Percentiles rank a stretch among this genome's conserved stretches.
Evolutionary conservation across 2,888 invertebrate species (phyloP).

Genomic region (Crossocerus cetratus): DNA sequence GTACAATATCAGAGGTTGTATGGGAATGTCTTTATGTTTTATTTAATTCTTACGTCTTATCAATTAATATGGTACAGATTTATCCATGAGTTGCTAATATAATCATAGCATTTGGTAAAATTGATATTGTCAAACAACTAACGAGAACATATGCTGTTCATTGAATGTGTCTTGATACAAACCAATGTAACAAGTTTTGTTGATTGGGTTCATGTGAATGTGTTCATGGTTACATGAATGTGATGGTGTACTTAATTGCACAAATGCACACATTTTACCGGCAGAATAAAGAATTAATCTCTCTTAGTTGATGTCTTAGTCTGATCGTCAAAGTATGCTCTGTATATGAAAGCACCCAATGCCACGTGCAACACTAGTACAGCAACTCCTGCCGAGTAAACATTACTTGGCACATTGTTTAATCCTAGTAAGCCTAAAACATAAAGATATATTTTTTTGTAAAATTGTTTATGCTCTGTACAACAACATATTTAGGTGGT

Average conservation of each 20-base stretch:
- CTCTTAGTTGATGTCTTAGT: constrained; percentile 61
- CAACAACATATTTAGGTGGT: no score
- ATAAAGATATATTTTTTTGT: constrained; percentile 3
- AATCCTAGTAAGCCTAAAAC: constrained; percentile 78
- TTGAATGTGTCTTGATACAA: constrained; percentile 24
- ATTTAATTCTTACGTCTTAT: constrained; percentile 34
- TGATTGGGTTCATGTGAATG: constrained; percentile 29
- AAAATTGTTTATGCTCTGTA: not conserved
- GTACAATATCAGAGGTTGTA: constrained; percentile 36
- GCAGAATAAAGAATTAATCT: constrained; percentile 56
- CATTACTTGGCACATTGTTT: constrained; percentile 82
- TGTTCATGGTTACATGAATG: constrained; percentile 21
- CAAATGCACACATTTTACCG: constrained; percentile 8
- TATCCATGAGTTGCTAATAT: constrained; percentile 3
- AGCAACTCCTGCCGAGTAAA: constrained; percentile 88
- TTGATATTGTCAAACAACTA: constrained; percentile 23
- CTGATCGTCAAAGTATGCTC: constrained; percentile 82
- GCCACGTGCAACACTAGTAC: constrained; percentile 87
- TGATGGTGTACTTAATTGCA: constrained; percentile 49
- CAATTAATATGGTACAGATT: constrained; percentile 27
- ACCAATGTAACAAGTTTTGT: constrained; percentile 33
- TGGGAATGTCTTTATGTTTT: constrained; percentile 47
- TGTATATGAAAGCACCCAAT: constrained; percentile 87
- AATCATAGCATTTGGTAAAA: constrained; percentile 24
- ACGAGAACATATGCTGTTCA: constrained; percentile 26